Conservation (phyloP, 2,113 vertebrate species). For the Marmota monax region DNA sequence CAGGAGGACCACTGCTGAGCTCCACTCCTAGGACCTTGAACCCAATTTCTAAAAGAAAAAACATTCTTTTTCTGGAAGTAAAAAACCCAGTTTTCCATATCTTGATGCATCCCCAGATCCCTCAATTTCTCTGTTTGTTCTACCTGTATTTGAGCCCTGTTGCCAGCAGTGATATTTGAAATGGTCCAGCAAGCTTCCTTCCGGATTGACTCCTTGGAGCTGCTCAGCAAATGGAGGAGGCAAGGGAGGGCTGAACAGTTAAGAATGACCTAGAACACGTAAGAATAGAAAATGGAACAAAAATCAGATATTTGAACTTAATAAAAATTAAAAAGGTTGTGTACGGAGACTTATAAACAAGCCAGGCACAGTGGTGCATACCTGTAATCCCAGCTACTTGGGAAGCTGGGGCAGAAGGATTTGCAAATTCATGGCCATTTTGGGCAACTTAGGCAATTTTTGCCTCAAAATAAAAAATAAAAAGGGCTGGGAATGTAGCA, state of each 20-base stretch:
- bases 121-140: neutral
- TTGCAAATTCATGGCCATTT: neutral
- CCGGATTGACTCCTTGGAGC: constrained; percentile 98
- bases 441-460: neutral
- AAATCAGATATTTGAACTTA: constrained; percentile 43
- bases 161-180: constrained; percentile 99
- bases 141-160: constrained; percentile 98
- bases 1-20: neutral
- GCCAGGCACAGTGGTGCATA: neutral
- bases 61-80: constrained; percentile 4
- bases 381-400: neutral
- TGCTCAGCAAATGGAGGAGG: constrained; percentile 97
- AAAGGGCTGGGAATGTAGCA: neutral
- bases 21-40: neutral
- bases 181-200: constrained; percentile 99
- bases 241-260: constrained; percentile 99
- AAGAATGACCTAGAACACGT: constrained; percentile 93
- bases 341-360: neutral
- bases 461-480: neutral
- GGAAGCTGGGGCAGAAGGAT: neutral
- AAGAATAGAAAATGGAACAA: constrained; percentile 17
- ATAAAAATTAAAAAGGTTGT: constrained; percentile 12
- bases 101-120: neutral
- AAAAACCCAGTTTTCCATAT: neutral
- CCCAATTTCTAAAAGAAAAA: constrained; percentile 40